phyloP scores from a whole-genome alignment of 2,888 invertebrate genomes.

The Tipula confusa region DNA sequence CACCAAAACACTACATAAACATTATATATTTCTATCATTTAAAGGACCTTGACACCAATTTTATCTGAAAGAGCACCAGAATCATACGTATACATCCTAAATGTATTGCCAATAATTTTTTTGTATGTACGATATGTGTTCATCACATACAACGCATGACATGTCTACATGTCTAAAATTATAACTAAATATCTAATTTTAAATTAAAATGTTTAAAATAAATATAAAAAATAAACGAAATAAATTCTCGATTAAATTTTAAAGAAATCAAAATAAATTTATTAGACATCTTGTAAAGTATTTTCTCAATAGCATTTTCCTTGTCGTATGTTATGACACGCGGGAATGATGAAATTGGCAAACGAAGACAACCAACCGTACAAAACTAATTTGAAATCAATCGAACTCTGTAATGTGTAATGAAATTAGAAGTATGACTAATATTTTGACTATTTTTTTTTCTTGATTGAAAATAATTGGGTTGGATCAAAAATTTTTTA shows the following conservation, averaged over 20 bases:
- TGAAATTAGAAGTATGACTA: not conserved
- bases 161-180: conserved; percentile 3
- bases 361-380: not conserved
- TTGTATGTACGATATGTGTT: not conserved
- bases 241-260: not conserved
- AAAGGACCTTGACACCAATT: conserved; percentile 17
- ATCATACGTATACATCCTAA: not conserved
- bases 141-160: not conserved
- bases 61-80: not conserved
- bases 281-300: not conserved
- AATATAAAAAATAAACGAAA: too few relatives aligned
- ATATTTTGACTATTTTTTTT: not conserved
- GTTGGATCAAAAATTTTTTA: not conserved
- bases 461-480: not conserved
- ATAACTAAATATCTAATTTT: conserved; percentile 5
- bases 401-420: not conserved
- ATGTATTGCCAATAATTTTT: not conserved
- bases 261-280: not conserved
- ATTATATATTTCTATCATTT: not conserved
- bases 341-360: not conserved
- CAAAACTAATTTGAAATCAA: not conserved
- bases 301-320: not conserved
- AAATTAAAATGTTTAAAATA: conserved; percentile 9
- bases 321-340: not conserved
- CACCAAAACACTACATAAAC: not conserved